Evolutionary conservation across 2,888 invertebrate species (phyloP), one percentile per base, ranked within the genome.

Genomic region (Chrysotoxum bicinctum): DNA sequence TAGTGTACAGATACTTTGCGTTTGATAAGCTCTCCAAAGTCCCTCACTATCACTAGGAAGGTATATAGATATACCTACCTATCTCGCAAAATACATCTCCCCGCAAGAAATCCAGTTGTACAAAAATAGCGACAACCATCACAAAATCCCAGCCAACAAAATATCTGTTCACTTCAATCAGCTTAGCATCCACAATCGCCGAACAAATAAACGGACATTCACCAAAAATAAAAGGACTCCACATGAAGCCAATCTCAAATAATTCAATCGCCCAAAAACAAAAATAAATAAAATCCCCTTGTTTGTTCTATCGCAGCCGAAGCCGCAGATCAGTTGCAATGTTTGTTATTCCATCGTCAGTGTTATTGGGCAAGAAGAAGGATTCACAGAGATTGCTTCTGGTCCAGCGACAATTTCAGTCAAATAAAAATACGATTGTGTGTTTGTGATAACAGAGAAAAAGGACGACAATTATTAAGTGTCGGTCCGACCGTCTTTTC

Each of bases 261-360:
- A 79, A 70, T 84, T 72, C 70, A 79, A 80, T 75, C 52, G 70
- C 16, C 66, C 84, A 32, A 52, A 66, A 75, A 35, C 58, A 32
- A 72, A 79, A 75, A 84, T 72, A 84, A 75, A 75, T 70, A 79
- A 72, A 75, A 70, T 50, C 21, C 21, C 50, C 9, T n/a, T 35
- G 70, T 60, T 84, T 79, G 84, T 72, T 19, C 48, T 81, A 81
- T 85, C 80, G 56, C 35, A 32, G 21, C 21, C 8, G 21, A 21
- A 68, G 54, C 80, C 76, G 81, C 81, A 81, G 81, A 85, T 85
- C 73, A 73, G 72, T 76, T 85, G 81, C 69, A 77, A 69, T 81
- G 76, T 76, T 80, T 85, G 68, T 73, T 69, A 64, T 76, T 80
- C 70, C 58, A 68, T 80, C 60, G 45, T 30, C 64, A 45, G 45